Conservation (phyloP, 23 tunicate genomes). For the Phallusia fumigata region DNA sequence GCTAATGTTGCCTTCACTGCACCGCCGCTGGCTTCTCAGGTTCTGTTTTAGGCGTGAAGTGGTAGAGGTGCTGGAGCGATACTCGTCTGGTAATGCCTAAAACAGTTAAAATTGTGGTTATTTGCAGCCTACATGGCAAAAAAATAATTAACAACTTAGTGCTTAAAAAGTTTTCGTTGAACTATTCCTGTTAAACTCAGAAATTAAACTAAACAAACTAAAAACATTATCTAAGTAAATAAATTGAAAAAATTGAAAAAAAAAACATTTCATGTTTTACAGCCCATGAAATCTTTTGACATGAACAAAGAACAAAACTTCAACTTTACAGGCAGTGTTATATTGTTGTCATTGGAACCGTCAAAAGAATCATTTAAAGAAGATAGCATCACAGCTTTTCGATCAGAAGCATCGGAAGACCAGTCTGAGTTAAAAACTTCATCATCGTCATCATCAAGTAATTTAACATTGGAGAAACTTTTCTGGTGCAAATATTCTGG, state of each 20-base stretch:
- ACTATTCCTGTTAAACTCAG: too few species aligned
- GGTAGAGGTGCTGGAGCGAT: background rate
- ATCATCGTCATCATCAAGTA: slow-evolving; percentile 1
- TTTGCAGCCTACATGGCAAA: too few species aligned
- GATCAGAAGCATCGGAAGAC: background rate
- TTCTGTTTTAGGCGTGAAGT: background rate
- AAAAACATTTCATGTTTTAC: too few species aligned
- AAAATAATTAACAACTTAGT: too few species aligned
- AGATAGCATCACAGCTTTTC: background rate
- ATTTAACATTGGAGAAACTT: background rate
- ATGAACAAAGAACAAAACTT: background rate
- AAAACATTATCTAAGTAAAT: too few species aligned
- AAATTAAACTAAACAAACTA: too few species aligned
- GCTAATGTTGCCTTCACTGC: slow-evolving; percentile 33
- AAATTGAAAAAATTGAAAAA: too few species aligned
- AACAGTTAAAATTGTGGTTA: too few species aligned
- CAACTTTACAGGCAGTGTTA: background rate
- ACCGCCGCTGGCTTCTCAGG: background rate
- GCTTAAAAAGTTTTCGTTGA: too few species aligned
- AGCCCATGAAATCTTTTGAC: too few species aligned
- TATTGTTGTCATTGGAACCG: background rate
- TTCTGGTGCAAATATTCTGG: background rate
- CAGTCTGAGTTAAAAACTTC: slow-evolving; percentile 2
- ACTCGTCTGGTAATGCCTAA: slow-evolving; percentile 16
- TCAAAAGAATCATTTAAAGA: background rate